phyloP scores from a whole-genome alignment of 2,797 vertebrate genomes.

The Ctenopoma multispine region DNA sequence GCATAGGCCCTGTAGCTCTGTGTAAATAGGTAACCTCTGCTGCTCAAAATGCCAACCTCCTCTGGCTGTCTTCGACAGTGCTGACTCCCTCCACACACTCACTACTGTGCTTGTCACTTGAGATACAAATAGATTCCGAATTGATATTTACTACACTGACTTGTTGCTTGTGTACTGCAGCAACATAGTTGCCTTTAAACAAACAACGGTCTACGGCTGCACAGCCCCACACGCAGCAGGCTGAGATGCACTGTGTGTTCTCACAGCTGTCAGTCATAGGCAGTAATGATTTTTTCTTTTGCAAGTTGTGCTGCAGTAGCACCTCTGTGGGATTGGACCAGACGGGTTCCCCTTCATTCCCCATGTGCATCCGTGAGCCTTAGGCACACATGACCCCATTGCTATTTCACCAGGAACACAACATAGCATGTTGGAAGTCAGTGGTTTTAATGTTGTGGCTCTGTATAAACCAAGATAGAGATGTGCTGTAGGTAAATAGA shows the following conservation, averaged over 20 bases:
- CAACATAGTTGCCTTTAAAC: slow-evolving; percentile 20
- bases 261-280: no score
- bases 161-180: slow-evolving; percentile 21
- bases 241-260: no score
- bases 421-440: no score
- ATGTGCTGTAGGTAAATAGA: neutral
- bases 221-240: no score
- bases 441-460: no score
- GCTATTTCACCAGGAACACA: no score
- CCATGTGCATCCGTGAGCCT: no score
- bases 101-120: slow-evolving; percentile 60
- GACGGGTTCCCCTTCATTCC: no score
- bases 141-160: slow-evolving; percentile 47
- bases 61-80: slow-evolving; percentile 60
- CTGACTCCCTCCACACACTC: slow-evolving; percentile 57
- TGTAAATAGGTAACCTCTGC: slow-evolving; percentile 75
- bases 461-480: neutral
- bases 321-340: no score
- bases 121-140: slow-evolving; percentile 49
- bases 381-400: no score
- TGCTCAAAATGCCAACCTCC: slow-evolving; percentile 73
- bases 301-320: no score
- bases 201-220: slow-evolving; percentile 2
- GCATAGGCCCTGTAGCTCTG: slow-evolving; percentile 59
- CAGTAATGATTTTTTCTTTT: no score